A percentile compares a stretch with the other conserved stretches of the same genome.
Conservation (phyloP, 2,113 vertebrate genomes). For the Physeter macrocephalus region DNA sequence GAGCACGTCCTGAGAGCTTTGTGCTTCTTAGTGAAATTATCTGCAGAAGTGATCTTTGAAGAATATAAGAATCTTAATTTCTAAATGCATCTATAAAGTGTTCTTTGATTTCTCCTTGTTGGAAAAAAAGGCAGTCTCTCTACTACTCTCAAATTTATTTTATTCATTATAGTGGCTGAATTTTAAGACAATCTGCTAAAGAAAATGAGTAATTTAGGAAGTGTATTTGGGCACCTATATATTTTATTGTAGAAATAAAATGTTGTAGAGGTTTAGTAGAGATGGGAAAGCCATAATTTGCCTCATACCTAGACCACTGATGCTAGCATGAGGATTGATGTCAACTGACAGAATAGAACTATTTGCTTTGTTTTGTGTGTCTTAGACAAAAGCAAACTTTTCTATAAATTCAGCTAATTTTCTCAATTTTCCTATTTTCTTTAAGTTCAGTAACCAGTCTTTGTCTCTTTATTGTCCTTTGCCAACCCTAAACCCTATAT, state of each 20-base stretch:
- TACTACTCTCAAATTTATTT: conserved; percentile 26
- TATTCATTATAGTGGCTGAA: not conserved
- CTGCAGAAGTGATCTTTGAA: conserved; percentile 53
- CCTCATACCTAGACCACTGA: not conserved
- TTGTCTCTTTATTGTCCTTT: not conserved
- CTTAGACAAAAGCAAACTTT: not conserved
- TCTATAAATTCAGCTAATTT: not conserved
- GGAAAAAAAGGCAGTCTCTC: not conserved
- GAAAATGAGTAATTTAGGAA: conserved; percentile 35
- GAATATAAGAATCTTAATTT: conserved; percentile 65
- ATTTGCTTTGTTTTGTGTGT: not conserved
- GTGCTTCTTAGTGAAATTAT: conserved; percentile 57
- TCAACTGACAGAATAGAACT: not conserved
- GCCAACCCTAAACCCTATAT: not conserved
- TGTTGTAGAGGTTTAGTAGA: not conserved
- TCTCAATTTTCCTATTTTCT: not conserved
- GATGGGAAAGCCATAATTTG: not conserved
- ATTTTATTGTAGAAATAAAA: conserved; percentile 46
- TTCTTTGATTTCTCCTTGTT: conserved; percentile 57
- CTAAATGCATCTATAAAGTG: conserved; percentile 36
- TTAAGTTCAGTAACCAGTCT: not conserved
- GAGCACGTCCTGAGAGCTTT: conserved; percentile 32
- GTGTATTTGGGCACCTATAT: not conserved
- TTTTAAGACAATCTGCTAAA: not conserved
- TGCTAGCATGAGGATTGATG: not conserved